These are phyloP conservation scores for Podargus strigoides DNA, from an alignment of 2,797 vertebrate species.

Conservation along the genomic window DNA sequence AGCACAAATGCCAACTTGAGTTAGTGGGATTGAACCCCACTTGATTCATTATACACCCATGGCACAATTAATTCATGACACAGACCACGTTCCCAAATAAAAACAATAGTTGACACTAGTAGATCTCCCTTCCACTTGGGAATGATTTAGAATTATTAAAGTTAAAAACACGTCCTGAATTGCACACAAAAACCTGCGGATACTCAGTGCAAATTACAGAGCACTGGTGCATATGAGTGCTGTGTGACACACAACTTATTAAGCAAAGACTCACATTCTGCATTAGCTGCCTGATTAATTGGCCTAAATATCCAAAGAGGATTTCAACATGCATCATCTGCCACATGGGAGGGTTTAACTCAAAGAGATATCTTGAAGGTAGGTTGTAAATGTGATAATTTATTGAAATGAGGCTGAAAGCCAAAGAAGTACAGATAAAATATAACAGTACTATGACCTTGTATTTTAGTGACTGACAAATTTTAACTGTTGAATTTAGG, in stretches of 20 bases:
- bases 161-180: neutral
- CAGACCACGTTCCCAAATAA: neutral
- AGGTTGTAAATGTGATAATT: neutral
- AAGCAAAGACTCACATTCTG: neutral
- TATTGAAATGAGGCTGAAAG: neutral
- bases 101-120: neutral
- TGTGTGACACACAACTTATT: neutral
- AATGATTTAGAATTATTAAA: neutral
- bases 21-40: neutral
- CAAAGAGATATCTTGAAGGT: neutral
- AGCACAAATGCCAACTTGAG: neutral
- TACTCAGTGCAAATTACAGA: neutral
- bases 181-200: neutral
- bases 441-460: neutral
- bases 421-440: neutral
- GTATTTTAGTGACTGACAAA: neutral
- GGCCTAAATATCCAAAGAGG: neutral
- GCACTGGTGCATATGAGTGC: neutral
- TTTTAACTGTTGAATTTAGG: neutral
- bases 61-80: neutral
- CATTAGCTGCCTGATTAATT: neutral
- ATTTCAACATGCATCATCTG: neutral
- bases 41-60: neutral
- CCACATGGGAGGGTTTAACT: neutral
- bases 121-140: neutral